phyloP scores from a whole-genome alignment of 2,113 vertebrate genomes.

The Stictonetta naevosa region DNA sequence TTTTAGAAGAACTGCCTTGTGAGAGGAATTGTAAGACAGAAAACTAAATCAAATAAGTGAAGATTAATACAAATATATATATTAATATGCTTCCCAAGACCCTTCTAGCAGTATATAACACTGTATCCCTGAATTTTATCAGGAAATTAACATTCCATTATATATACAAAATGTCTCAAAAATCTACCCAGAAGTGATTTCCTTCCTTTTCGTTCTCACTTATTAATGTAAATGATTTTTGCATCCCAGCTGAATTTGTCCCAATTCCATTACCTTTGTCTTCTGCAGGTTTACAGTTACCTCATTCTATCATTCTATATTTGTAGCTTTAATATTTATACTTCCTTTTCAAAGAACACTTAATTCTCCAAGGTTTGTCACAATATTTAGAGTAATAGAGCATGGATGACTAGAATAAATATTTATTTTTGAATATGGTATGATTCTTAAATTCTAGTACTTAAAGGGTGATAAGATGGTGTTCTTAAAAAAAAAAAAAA shows the following conservation, averaged over 20 bases:
- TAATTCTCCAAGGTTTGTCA: neutral
- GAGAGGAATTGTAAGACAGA: neutral
- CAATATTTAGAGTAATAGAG: neutral
- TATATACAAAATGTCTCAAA: neutral
- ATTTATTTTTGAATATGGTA: neutral
- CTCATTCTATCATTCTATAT: neutral
- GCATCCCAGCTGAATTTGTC: neutral
- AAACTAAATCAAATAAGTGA: neutral
- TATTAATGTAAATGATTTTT: neutral
- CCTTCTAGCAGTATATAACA: neutral
- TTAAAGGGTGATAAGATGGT: neutral
- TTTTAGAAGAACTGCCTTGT: neutral
- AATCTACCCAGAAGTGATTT: neutral
- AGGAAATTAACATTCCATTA: neutral
- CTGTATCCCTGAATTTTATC: neutral
- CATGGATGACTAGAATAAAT: neutral
- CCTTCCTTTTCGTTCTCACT: neutral
- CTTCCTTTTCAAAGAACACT: neutral
- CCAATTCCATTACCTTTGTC: neutral
- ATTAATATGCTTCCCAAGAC: neutral
- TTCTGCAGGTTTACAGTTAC: neutral
- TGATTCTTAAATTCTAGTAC: neutral
- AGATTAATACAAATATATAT: neutral
- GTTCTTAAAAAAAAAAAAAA: neutral
- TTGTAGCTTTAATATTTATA: neutral